Conservation (phyloP, 2,113 vertebrate genomes). For the Cebidichthys violaceus region DNA sequence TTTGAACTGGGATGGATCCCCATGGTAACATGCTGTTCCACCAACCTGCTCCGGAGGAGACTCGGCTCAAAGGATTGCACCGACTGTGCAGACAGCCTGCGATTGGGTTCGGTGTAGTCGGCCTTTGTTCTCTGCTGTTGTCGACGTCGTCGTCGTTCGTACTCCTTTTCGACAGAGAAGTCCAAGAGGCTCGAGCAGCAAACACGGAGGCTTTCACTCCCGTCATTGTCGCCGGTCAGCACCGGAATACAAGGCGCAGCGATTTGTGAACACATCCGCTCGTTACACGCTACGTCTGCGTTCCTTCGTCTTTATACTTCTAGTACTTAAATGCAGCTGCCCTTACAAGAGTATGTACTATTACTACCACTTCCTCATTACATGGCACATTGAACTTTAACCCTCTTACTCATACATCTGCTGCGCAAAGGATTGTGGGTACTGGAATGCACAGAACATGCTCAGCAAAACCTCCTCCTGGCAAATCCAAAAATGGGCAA, state of each 20-base stretch:
- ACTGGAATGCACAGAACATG: not conserved
- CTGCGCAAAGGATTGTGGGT: too few species aligned
- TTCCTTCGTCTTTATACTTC: not conserved
- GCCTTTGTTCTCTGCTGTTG: not conserved
- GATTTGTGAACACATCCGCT: not conserved
- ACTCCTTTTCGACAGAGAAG: not conserved
- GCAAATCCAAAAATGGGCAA: too few species aligned
- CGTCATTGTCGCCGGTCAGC: not conserved
- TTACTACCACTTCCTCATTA: not conserved
- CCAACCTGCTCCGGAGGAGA: not conserved
- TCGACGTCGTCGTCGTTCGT: not conserved
- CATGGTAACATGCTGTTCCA: conserved; percentile 3
- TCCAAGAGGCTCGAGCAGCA: not conserved
- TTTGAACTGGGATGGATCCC: not conserved
- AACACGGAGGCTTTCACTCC: not conserved
- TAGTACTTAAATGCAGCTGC: too few species aligned
- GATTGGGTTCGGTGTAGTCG: not conserved
- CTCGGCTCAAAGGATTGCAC: not conserved
- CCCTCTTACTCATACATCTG: not conserved
- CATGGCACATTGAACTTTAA: not conserved
- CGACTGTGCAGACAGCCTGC: not conserved
- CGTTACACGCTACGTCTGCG: not conserved
- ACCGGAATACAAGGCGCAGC: not conserved
- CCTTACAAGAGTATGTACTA: too few species aligned
- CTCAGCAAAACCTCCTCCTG: not conserved